Percentiles rank a stretch among this genome's conserved stretches.
phyloP scores from a whole-genome alignment of 2,888 invertebrate genomes.

The Osedax fenrisi region DNA sequence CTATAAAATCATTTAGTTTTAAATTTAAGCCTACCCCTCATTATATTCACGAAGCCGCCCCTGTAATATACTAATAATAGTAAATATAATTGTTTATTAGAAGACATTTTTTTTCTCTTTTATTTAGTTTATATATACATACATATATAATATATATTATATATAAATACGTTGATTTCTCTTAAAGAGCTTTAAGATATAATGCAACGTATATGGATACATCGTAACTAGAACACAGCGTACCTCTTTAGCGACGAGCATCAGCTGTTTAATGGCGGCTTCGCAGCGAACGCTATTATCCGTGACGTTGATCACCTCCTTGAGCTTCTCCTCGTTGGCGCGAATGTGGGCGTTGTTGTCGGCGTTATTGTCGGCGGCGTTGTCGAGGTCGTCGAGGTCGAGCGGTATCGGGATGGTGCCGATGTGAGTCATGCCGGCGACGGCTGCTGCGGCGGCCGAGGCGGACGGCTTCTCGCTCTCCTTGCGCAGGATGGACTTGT shows the following conservation, averaged over 20 bases:
- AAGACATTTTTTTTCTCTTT: too few relatives aligned
- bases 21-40: too few relatives aligned
- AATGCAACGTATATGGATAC: too few relatives aligned
- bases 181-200: too few relatives aligned
- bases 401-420: neutral
- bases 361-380: neutral
- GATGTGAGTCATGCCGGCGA: neutral
- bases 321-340: conserved; percentile 11
- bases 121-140: too few relatives aligned
- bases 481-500: neutral
- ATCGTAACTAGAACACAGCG: too few relatives aligned
- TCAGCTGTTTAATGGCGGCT: conserved; percentile 41
- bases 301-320: conserved; percentile 5
- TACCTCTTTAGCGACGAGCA: conserved; percentile 40
- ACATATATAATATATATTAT: too few relatives aligned
- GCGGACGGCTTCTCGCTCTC: neutral
- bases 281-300: conserved; percentile 23
- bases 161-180: too few relatives aligned
- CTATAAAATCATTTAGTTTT: too few relatives aligned
- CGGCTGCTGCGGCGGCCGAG: neutral
- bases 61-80: too few relatives aligned
- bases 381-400: neutral
- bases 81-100: too few relatives aligned
- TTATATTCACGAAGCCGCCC: too few relatives aligned
- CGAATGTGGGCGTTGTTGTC: neutral